phyloP scores from a whole-genome alignment of 2,113 vertebrate species.

The Percina caprodes region DNA sequence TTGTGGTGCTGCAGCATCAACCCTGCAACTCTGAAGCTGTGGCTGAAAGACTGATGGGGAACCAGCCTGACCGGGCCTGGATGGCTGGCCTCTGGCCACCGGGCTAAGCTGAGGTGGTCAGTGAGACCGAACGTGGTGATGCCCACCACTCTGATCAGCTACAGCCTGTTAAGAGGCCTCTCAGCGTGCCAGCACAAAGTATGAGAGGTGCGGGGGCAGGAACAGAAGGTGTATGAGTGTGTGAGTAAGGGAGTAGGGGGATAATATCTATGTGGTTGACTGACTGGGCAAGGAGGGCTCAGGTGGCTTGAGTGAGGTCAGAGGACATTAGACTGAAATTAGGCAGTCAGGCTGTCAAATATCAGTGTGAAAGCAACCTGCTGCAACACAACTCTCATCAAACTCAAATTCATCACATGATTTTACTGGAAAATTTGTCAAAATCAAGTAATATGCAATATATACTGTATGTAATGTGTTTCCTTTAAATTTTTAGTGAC shows the following conservation, averaged over 20 bases:
- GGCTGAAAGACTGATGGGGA: conserved; percentile 64
- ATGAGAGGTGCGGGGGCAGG: conserved; percentile 4
- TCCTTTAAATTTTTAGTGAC: not conserved
- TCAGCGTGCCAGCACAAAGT: conserved; percentile 30
- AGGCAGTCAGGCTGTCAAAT: not conserved
- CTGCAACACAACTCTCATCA: not conserved
- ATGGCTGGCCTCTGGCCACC: conserved; percentile 59
- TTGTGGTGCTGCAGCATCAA: conserved; percentile 81
- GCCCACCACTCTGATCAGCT: conserved; percentile 43
- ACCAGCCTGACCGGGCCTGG: conserved; percentile 64
- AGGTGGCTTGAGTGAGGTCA: conserved; percentile 58
- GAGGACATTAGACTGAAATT: conserved; percentile 25
- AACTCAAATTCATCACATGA: not conserved
- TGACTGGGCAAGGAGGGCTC: conserved; percentile 42
- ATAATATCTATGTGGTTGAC: conserved; percentile 35
- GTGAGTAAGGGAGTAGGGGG: not conserved
- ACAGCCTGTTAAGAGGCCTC: conserved; percentile 31
- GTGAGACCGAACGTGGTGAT: conserved; percentile 44
- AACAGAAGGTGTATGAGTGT: conserved; percentile 50
- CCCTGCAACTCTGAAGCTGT: conserved; percentile 45
- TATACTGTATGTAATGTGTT: not conserved
- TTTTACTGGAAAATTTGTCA: not conserved
- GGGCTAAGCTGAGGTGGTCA: conserved; percentile 20
- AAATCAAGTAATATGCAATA: not conserved
- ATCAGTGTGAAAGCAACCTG: not conserved